These are phyloP conservation scores for Venustaconcha ellipsiformis DNA, from an alignment of 1,140 invertebrate species.

Conservation along the genomic window DNA sequence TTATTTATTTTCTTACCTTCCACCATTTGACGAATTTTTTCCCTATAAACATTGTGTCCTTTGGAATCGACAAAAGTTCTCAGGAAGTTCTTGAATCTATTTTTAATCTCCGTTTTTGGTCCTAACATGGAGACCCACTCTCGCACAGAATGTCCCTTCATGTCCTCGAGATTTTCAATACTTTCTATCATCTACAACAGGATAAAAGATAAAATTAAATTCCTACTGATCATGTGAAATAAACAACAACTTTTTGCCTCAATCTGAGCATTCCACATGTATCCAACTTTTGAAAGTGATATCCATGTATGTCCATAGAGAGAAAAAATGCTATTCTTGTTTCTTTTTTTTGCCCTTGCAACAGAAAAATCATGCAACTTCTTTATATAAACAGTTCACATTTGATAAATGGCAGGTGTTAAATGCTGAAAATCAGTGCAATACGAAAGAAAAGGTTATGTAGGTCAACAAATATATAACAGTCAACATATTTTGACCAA, in stretches of 20 bases:
- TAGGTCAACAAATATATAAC: too few relatives aligned
- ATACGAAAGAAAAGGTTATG: too few relatives aligned
- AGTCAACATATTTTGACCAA: too few relatives aligned
- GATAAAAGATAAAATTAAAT: slow-evolving; percentile 15
- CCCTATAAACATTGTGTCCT: slow-evolving; percentile 91
- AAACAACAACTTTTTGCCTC: neutral
- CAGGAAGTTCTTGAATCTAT: slow-evolving; percentile 96
- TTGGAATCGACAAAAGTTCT: slow-evolving; percentile 89
- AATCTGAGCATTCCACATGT: neutral
- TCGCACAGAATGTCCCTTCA: slow-evolving; percentile 88
- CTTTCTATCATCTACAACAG: slow-evolving; percentile 87
- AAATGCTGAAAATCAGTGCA: too few relatives aligned
- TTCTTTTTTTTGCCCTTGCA: too few relatives aligned
- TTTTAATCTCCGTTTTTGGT: slow-evolving; percentile 95
- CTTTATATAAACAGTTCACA: too few relatives aligned
- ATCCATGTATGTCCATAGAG: too few relatives aligned
- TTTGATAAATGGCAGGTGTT: too few relatives aligned
- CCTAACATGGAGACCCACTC: slow-evolving; percentile 98
- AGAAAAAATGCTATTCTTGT: too few relatives aligned
- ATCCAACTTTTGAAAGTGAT: neutral
- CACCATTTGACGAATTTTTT: slow-evolving; percentile 95
- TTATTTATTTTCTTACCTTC: slow-evolving; percentile 74
- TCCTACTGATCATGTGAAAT: neutral
- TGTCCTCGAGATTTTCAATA: slow-evolving; percentile 97
- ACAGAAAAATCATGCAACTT: too few relatives aligned